Conservation (phyloP, 2,888 invertebrate species). For the Andrena haemorrhoa region DNA sequence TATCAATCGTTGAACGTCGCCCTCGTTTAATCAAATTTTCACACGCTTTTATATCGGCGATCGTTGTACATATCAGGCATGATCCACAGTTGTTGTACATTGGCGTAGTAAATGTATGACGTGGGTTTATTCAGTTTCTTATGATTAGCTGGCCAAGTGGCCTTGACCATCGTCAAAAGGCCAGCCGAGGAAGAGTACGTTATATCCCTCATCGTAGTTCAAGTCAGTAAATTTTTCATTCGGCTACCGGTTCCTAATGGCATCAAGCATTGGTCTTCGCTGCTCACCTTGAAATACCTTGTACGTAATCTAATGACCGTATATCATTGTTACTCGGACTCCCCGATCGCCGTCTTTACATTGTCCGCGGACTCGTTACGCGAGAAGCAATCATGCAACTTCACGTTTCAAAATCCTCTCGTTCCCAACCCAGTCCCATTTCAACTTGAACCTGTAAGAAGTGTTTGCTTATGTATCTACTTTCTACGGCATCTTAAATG, state of each 20-base stretch:
- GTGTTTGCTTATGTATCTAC: too few species aligned
- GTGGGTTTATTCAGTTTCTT: constrained; percentile 72
- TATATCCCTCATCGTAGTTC: constrained; percentile 45
- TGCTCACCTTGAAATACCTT: constrained; percentile 56
- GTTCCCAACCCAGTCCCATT: not conserved
- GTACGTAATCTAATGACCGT: constrained; percentile 13
- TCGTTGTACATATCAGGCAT: constrained; percentile 25
- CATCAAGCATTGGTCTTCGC: constrained; percentile 38
- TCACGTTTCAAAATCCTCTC: not conserved
- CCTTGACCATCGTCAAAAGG: constrained; percentile 75
- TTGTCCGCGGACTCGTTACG: not conserved
- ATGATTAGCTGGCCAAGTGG: constrained; percentile 56
- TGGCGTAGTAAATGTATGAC: constrained; percentile 46
- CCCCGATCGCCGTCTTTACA: not conserved
- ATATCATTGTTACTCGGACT: not conserved
- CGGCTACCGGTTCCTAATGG: constrained; percentile 30
- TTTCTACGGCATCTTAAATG: too few species aligned
- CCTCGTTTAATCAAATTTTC: not conserved
- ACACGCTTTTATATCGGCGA: not conserved
- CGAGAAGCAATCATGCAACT: not conserved
- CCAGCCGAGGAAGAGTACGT: constrained; percentile 61
- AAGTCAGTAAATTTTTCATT: constrained; percentile 66
- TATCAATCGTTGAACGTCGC: too few species aligned
- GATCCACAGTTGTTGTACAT: not conserved
- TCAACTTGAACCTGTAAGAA: not conserved